A percentile compares a stretch with the other conserved stretches of the same genome.
phyloP scores from a whole-genome alignment of 1,140 invertebrate genomes.

The Rhynchophorus ferrugineus region DNA sequence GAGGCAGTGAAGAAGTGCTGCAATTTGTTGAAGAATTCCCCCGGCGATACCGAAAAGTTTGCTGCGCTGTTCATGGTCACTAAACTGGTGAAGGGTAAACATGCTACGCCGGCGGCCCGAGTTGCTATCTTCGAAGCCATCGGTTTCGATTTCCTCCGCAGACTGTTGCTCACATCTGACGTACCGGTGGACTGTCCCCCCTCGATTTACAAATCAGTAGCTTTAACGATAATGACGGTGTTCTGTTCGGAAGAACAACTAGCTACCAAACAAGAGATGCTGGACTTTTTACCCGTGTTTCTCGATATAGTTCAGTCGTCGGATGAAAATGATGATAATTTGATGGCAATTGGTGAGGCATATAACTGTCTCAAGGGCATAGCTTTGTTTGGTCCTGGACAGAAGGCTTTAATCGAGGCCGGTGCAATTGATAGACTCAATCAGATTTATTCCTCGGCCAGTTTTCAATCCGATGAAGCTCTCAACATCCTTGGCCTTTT shows the following conservation, averaged over 20 bases:
- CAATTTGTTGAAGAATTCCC: conserved; percentile 64
- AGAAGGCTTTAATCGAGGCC: conserved; percentile 64
- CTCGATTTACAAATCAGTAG: conserved; percentile 82
- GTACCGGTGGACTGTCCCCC: conserved; percentile 77
- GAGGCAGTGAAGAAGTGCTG: conserved; percentile 77
- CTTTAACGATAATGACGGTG: conserved; percentile 71
- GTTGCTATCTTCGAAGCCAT: conserved; percentile 81
- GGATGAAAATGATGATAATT: conserved; percentile 73
- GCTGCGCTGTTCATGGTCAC: conserved; percentile 85
- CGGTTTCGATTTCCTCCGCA: conserved; percentile 74
- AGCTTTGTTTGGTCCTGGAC: conserved; percentile 62
- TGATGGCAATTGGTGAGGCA: conserved; percentile 82
- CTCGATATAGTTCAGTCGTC: conserved; percentile 72
- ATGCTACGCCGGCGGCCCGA: conserved; percentile 62
- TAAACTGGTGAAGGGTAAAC: conserved; percentile 73
- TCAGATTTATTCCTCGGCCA: conserved; percentile 75
- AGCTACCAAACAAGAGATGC: conserved; percentile 71
- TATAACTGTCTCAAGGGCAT: conserved; percentile 77
- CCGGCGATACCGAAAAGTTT: conserved; percentile 84
- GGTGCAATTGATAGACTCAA: conserved; percentile 73
- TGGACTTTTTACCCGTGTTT: conserved; percentile 70
- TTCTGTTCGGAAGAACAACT: conserved; percentile 74
- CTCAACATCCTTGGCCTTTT: conserved; percentile 68
- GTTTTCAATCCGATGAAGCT: conserved; percentile 80
- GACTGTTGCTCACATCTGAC: conserved; percentile 64